A percentile compares a stretch with the other conserved stretches of the same genome.
Conservation (phyloP, 2,113 vertebrate genomes). For the Erythrolamprus reginae region DNA sequence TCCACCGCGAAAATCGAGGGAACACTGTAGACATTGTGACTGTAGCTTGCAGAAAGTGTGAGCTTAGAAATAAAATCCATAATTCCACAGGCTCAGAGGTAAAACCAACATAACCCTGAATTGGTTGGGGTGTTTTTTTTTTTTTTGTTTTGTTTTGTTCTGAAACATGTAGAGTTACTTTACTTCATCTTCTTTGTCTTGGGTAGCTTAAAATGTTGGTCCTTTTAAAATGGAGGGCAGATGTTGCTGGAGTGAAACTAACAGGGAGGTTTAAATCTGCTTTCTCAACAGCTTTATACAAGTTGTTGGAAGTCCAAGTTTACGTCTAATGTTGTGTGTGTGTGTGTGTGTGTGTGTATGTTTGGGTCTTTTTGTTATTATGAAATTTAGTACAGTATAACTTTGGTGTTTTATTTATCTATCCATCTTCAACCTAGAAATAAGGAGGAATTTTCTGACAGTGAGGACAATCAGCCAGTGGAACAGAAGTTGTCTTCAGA, state of each 20-base stretch:
- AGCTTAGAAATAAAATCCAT: neutral
- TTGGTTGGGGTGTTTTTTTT: no score
- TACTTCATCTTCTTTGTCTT: neutral
- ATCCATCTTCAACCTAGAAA: no score
- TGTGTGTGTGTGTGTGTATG: neutral
- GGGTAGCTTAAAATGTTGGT: neutral
- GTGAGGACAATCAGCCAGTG: no score
- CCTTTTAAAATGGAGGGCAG: neutral
- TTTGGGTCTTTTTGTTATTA: neutral
- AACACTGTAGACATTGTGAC: no score
- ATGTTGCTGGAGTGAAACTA: neutral
- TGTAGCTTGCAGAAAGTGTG: neutral
- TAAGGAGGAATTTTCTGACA: no score
- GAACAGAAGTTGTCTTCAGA: no score
- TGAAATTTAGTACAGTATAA: neutral
- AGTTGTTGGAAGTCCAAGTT: no score
- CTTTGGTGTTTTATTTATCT: neutral
- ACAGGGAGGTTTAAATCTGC: neutral
- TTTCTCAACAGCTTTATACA: neutral
- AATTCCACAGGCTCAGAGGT: neutral
- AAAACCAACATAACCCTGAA: neutral
- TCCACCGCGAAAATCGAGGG: no score
- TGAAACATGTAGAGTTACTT: neutral
- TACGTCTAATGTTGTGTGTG: no score
- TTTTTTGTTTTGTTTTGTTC: neutral